A percentile compares a stretch with the other conserved stretches of the same genome.
Evolutionary conservation across 2,113 vertebrate species (phyloP).

Genomic region (Sapajus apella): DNA sequence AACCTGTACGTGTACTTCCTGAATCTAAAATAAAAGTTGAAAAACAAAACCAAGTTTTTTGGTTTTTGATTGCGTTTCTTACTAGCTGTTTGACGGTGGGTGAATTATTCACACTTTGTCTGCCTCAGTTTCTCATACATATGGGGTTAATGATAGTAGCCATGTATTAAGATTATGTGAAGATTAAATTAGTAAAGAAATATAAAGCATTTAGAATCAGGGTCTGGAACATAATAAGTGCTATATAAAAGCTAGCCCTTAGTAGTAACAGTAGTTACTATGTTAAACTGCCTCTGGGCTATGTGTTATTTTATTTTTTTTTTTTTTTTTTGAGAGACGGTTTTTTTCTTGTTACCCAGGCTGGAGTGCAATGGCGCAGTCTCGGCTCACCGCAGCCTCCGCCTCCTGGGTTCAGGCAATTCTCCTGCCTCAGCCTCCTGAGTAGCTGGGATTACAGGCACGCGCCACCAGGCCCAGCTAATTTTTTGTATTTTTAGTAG

Average conservation of each 20-base stretch:
- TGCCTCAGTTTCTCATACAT: background rate
- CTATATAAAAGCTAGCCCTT: background rate
- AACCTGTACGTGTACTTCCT: too few species aligned
- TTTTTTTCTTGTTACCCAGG: too few species aligned
- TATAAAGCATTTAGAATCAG: background rate
- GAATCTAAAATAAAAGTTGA: too few species aligned
- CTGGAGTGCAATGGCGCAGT: too few species aligned
- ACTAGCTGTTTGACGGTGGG: background rate
- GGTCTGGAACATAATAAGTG: background rate
- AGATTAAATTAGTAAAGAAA: constrained; percentile 11
- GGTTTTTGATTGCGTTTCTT: background rate
- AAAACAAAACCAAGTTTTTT: background rate
- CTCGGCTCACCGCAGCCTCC: too few species aligned
- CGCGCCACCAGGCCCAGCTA: too few species aligned
- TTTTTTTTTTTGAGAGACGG: too few species aligned
- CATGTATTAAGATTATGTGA: background rate
- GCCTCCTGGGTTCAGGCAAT: too few species aligned
- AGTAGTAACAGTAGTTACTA: background rate
- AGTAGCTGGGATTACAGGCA: too few species aligned
- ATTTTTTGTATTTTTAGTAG: too few species aligned
- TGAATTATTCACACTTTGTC: background rate
- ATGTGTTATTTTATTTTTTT: constrained; percentile 30
- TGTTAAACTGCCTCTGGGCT: background rate
- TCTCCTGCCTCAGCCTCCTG: too few species aligned
- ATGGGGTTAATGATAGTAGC: background rate